These are phyloP conservation scores for Gymnoscelis rufifasciata DNA, from an alignment of 2,888 invertebrate genomes.

Conservation along the genomic window DNA sequence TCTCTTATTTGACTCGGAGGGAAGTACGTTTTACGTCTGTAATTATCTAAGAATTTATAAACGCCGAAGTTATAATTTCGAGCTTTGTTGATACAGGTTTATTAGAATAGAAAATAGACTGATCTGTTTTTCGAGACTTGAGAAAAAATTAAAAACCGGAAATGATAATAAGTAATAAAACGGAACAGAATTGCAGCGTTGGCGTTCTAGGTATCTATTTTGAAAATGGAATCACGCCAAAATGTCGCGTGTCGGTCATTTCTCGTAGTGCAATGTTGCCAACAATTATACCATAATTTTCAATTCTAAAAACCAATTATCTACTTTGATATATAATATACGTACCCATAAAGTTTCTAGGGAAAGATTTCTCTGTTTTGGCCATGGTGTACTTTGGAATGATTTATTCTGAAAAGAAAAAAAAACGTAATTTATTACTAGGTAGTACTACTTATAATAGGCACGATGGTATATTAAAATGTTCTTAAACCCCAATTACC, in stretches of 20 bases:
- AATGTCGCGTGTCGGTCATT: constrained; percentile 24
- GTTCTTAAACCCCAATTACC: too few relatives aligned
- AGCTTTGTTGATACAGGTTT: too few relatives aligned
- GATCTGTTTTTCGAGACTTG: background rate
- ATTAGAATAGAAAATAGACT: too few relatives aligned
- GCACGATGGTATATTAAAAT: too few relatives aligned
- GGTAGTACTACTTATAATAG: too few relatives aligned
- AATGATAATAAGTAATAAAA: constrained; percentile 33
- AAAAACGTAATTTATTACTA: constrained; percentile 8
- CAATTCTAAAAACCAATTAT: too few relatives aligned
- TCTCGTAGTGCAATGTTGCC: constrained; percentile 29
- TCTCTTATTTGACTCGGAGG: too few relatives aligned
- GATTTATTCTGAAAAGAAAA: constrained; percentile 53
- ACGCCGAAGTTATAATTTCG: too few relatives aligned
- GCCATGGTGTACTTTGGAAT: constrained; percentile 66
- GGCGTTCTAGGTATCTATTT: constrained; percentile 59
- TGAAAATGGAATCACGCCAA: constrained; percentile 60
- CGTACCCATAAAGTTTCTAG: constrained; percentile 74
- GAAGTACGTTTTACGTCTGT: too few relatives aligned
- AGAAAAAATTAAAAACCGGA: constrained; percentile 37
- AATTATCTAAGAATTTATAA: too few relatives aligned
- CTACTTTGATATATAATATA: background rate
- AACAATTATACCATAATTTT: too few relatives aligned
- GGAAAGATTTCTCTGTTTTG: constrained; percentile 73
- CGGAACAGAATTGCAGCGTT: constrained; percentile 27